These are phyloP conservation scores for Acrobasis consociella DNA, from an alignment of 2,888 invertebrate species.

Conservation along the genomic window DNA sequence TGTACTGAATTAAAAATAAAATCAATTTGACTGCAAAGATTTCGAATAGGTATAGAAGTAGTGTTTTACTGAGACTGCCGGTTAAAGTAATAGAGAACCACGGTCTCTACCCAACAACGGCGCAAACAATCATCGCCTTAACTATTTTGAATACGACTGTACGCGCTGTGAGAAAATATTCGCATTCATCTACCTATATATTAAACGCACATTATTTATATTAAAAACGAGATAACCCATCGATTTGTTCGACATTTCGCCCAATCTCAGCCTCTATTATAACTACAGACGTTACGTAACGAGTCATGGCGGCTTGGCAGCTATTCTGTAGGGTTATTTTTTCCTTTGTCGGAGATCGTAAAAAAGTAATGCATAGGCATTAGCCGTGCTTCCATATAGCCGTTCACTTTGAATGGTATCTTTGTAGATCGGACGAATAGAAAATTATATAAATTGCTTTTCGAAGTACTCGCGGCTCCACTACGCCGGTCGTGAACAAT, in stretches of 20 bases:
- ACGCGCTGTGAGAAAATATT: constrained; percentile 33
- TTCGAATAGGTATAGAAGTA: no score
- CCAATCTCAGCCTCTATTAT: constrained; percentile 45
- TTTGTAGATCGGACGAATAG: constrained; percentile 63
- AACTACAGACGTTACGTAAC: constrained; percentile 47
- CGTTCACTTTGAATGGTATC: constrained; percentile 64
- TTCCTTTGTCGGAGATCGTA: constrained; percentile 48
- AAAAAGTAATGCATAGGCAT: constrained; percentile 65
- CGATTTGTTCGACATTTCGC: constrained; percentile 46
- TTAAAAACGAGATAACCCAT: constrained; percentile 44
- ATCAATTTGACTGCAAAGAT: no score
- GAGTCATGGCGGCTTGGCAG: constrained; percentile 27
- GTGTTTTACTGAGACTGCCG: no score
- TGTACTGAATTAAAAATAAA: no score
- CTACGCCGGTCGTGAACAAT: constrained; percentile 57
- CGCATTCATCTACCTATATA: constrained; percentile 27
- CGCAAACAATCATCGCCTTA: background rate
- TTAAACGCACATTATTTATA: constrained; percentile 42
- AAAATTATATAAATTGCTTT: constrained; percentile 72
- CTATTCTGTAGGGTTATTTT: constrained; percentile 31
- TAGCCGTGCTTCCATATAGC: constrained; percentile 54
- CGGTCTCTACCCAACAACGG: no score
- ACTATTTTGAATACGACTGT: constrained; percentile 14
- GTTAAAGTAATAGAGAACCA: no score
- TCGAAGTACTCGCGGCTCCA: constrained; percentile 51